Base-by-base conservation (phyloP, 2,888 invertebrate species). In the Sipha maydis region DNA sequence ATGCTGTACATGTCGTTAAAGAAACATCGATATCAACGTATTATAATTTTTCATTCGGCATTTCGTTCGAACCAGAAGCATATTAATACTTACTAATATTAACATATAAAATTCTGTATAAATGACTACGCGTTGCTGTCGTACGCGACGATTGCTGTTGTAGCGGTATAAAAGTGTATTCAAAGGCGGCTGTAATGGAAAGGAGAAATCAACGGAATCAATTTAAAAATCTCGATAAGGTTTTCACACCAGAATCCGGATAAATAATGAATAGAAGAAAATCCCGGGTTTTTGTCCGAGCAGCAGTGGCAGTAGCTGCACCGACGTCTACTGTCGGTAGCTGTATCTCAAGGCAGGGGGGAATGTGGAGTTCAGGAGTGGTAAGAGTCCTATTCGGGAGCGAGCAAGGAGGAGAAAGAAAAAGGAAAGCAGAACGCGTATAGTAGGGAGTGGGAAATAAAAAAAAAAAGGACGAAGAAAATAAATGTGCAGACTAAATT, bases 251-350 rank as follows among this genome's bases (percentile, higher is more conserved):
- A 28, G 67, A 73, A 34, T 67, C 82, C 61, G 75, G 88, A 88
- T 88, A 88, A 88, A 88, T 88, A 88, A 88, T 88, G 88, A 88
- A 88, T 88, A 88, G 88, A 82, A 88, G 82, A 82, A 88, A 88
- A 88, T 88, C 88, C 88, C 88, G 56, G 80, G 79, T 56, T 79
- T 67, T 75, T 82, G 75, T 69, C 61, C 38, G 82, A 88, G 79
- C 41, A 54, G 54, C 80, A 21, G 80, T 61, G 7, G 76, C 25
- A n/a, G 21, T 19, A 19, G n/a, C 17, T 28, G 41, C 28, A 28
- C 61, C 21, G 84, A 41, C 48, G 69, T 75, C 38, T 38, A 28
- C 19, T 54, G 19, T 5, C 9, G 17, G 31, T 48, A 41, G 69
- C 8, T 25, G 56, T 78, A n/a, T 78, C 48, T 25, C 3, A 31